These are phyloP conservation scores for Spodoptera frugiperda DNA, from an alignment of 1,140 invertebrate species.

Conservation along the genomic window DNA sequence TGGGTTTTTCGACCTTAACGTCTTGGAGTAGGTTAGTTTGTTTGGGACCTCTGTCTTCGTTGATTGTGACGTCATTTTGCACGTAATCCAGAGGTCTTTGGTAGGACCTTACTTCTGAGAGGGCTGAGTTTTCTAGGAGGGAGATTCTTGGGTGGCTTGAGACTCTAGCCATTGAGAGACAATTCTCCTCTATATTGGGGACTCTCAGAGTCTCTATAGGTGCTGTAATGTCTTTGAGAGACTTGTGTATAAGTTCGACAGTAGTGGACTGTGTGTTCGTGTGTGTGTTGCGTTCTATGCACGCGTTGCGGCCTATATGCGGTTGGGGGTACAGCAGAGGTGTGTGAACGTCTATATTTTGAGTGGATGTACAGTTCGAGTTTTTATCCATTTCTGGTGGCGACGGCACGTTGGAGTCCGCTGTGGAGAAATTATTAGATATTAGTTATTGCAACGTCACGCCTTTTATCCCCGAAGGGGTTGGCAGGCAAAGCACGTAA, in stretches of 20 bases:
- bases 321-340: conserved; percentile 88
- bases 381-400: conserved; percentile 71
- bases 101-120: conserved; percentile 76
- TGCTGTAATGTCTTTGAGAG: conserved; percentile 87
- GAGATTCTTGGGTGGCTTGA: conserved; percentile 58
- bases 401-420: conserved; percentile 56
- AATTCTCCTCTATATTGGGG: conserved; percentile 63
- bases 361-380: conserved; percentile 66
- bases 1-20: conserved; percentile 74
- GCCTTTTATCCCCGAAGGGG: no score
- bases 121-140: conserved; percentile 66
- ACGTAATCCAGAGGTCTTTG: conserved; percentile 90
- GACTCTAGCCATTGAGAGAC: conserved; percentile 72
- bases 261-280: conserved; percentile 83
- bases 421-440: conserved; percentile 8
- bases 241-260: conserved; percentile 91
- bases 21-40: conserved; percentile 78
- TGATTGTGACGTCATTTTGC: conserved; percentile 91
- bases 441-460: no score
- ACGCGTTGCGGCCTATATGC: conserved; percentile 96
- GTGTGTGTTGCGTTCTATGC: conserved; percentile 94
- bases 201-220: conserved; percentile 65
- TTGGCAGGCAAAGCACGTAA: no score
- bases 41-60: conserved; percentile 82
- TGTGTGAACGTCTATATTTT: conserved; percentile 72